Evolutionary conservation across 2,797 vertebrate species (phyloP), one percentile per base, ranked within the genome.

Genomic region (Antennarius maculatus): DNA sequence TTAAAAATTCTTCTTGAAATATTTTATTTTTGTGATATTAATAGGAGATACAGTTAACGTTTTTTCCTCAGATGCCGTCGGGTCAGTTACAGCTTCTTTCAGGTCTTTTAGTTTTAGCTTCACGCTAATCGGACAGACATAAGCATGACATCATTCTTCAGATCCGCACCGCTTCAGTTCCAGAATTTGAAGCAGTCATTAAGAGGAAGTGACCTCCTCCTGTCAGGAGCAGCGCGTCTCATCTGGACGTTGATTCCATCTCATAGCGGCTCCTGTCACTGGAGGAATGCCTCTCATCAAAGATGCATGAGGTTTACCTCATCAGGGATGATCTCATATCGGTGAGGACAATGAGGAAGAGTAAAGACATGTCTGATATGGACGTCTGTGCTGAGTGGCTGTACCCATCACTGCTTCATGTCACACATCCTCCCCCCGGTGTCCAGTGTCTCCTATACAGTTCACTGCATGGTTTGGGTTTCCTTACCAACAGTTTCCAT

Each of bases 401-500:
- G 51, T 46, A 10, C 42, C 65, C 27, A 23, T 79, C 54, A 62
- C 47, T 27, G 61, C 53, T 61, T 66, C 49, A 57, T 68, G 34
- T 70, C 53, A 76, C 43, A 47, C 74, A 70, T 69, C 74, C 66
- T 67, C 65, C 66, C 60, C n/a, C 13, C 18, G 56, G 71, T 85
- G 51, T 86, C 75, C 73, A 76, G 70, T 85, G 67, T 84, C 87
- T 58, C 11, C 59, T 73, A 46, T 66, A 45, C 13, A 43, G 31
- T 37, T 17, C 59, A 56, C 23, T 14, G 55, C 54, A 43, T 1
- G 69, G 87, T 80, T 79, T 82, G 70, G 77, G 81, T 92, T 91
- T 86, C 88, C 66, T 85, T 69, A 73, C 69, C 76, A 73, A 74
- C 61, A 86, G 82, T 88, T 88, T 91, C 83, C 89, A 87, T 78